phyloP scores from a whole-genome alignment of 2,797 vertebrate genomes.

The Anniella stebbinsi region DNA sequence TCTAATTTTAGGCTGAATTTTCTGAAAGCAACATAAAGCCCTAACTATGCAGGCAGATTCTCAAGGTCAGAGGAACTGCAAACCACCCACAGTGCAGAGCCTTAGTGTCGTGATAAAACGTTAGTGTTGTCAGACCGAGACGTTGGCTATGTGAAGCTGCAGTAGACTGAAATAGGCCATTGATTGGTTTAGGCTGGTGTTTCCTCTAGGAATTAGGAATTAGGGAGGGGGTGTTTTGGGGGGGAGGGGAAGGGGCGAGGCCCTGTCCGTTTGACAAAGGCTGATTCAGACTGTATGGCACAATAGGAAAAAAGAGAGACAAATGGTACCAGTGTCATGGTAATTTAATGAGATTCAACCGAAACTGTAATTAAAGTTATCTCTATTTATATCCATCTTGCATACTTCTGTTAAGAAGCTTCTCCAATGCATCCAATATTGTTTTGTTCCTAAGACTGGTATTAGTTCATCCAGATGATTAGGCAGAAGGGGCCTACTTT shows the following conservation, averaged over 20 bases:
- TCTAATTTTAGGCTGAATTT: not conserved
- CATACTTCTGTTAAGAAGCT: not conserved
- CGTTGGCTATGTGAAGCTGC: not conserved
- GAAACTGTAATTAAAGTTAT: not conserved
- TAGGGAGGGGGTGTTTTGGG: not conserved
- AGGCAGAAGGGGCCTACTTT: not conserved
- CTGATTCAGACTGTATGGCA: too few relatives aligned
- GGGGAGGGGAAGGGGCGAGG: too few relatives aligned
- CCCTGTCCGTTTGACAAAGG: too few relatives aligned
- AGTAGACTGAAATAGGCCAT: not conserved
- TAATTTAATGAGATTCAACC: not conserved
- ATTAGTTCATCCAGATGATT: not conserved
- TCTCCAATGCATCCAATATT: not conserved
- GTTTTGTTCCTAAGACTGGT: not conserved
- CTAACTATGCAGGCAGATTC: not conserved
- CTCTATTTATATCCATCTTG: not conserved
- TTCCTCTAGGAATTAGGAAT: not conserved
- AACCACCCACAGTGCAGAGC: not conserved
- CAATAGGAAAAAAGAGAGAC: too few relatives aligned
- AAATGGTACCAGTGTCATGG: too few relatives aligned
- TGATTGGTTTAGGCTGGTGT: not conserved
- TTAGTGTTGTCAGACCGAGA: too few relatives aligned
- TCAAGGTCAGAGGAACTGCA: not conserved
- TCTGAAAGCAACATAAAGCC: not conserved
- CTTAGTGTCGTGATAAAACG: not conserved